Evolutionary conservation across 1,140 invertebrate genomes (phyloP).

Genomic region (Papilio helenus): DNA sequence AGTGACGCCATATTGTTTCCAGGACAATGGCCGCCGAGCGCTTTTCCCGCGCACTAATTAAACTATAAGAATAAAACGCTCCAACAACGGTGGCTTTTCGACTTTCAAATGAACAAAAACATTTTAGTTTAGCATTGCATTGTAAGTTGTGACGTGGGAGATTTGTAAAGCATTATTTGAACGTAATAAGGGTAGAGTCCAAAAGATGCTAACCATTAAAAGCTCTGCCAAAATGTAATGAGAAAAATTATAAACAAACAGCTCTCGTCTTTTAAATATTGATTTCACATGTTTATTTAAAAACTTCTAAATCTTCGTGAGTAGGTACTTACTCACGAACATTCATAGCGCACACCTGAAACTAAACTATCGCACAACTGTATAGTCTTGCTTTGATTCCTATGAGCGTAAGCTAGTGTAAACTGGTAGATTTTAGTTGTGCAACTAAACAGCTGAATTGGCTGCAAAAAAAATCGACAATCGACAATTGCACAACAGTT

Average conservation of each 20-base stretch:
- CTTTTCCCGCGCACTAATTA: constrained; percentile 44
- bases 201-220: constrained; percentile 11
- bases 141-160: constrained; percentile 21
- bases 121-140: constrained; percentile 18
- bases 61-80: constrained; percentile 45
- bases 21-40: constrained; percentile 45
- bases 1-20: constrained; percentile 52
- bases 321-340: not conserved
- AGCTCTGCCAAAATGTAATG: not conserved
- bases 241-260: not conserved
- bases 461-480: too few species aligned
- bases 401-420: too few species aligned
- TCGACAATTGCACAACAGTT: too few species aligned
- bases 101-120: constrained; percentile 59
- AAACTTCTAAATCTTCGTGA: too few species aligned
- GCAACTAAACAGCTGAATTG: too few species aligned
- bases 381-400: too few species aligned
- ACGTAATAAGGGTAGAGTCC: not conserved
- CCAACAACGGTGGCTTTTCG: constrained; percentile 46
- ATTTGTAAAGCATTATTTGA: constrained; percentile 24
- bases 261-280: not conserved
- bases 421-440: too few species aligned
- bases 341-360: too few species aligned
- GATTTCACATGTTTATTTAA: not conserved
- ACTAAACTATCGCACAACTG: too few species aligned